Conservation (phyloP, 2,113 vertebrate genomes). For the Calyptomena viridis region DNA sequence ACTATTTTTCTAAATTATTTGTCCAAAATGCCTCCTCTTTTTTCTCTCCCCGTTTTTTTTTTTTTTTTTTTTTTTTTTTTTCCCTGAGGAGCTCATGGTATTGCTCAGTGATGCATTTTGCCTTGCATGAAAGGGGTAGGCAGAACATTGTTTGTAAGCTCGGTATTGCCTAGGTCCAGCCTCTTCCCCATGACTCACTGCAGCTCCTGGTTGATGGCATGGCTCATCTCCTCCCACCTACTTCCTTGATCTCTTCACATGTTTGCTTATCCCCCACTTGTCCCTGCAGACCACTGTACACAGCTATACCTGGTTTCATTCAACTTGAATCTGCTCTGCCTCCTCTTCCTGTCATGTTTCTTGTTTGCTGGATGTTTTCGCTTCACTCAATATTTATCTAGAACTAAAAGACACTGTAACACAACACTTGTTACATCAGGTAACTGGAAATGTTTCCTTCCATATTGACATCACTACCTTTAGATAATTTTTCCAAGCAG, state of each 20-base stretch:
- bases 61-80: not conserved
- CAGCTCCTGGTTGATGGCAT: conserved; percentile 29
- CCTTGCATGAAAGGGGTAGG: conserved; percentile 9
- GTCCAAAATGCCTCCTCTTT: not conserved
- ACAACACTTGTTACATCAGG: not conserved
- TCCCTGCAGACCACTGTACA: conserved; percentile 1
- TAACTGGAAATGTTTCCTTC: not conserved
- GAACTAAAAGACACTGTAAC: not conserved
- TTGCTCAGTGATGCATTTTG: not conserved
- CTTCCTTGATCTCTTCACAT: conserved; percentile 40
- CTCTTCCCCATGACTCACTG: conserved; percentile 50
- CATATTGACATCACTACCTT: not conserved
- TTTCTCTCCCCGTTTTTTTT: not conserved
- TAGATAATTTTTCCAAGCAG: not conserved
- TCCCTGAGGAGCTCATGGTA: not conserved
- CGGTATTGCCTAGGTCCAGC: conserved; percentile 15
- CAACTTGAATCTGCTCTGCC: not conserved
- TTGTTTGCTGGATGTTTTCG: not conserved
- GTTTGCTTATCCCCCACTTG: conserved; percentile 34
- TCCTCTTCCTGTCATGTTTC: not conserved
- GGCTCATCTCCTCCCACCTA: conserved; percentile 52
- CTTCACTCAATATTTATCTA: not conserved
- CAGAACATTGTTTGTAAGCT: conserved; percentile 21
- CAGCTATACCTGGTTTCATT: not conserved
- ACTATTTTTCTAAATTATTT: not conserved